Conservation (phyloP, 2,113 vertebrate genomes). For the Coturnix japonica region DNA sequence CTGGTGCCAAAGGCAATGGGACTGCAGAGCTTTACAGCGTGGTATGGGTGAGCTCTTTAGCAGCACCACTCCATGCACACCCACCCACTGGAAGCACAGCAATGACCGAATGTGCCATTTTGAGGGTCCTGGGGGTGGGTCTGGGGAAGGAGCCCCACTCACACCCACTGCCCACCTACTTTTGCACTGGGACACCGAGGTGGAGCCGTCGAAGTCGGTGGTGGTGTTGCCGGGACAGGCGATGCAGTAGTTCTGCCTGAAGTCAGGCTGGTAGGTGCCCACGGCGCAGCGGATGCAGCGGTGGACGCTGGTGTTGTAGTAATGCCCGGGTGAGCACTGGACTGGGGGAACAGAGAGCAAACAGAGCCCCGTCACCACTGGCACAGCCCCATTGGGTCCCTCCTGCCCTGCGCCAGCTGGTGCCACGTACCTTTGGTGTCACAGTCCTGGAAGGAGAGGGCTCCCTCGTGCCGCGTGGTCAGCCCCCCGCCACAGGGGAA, state of each 20-base stretch:
- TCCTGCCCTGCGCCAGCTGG: fast-evolving
- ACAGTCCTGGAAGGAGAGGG: constrained; percentile 94
- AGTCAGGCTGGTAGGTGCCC: constrained; percentile 95
- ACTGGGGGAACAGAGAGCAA: constrained; percentile 77
- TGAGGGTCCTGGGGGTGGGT: not conserved
- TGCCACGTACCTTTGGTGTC: constrained; percentile 92
- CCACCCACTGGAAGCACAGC: not conserved
- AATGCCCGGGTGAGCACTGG: constrained; percentile 95
- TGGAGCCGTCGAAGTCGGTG: constrained; percentile 96
- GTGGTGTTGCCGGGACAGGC: constrained; percentile 96
- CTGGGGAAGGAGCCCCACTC: not conserved
- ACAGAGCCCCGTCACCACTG: not conserved
- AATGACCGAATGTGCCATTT: not conserved
- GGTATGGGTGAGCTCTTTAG: not conserved
- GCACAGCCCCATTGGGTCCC: fast-evolving
- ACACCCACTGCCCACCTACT: constrained; percentile 79
- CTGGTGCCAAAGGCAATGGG: not conserved
- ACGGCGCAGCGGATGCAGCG: constrained; percentile 94
- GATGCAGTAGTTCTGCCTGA: constrained; percentile 96
- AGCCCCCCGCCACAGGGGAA: constrained; percentile 94
- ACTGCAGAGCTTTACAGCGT: not conserved
- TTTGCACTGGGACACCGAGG: constrained; percentile 95
- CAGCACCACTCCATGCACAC: not conserved
- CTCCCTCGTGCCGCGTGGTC: constrained; percentile 90
- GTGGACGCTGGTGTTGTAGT: constrained; percentile 95